phyloP scores from a whole-genome alignment of 53 echinoderm and acorn worm species.

The Mesocentrotus franciscanus region DNA sequence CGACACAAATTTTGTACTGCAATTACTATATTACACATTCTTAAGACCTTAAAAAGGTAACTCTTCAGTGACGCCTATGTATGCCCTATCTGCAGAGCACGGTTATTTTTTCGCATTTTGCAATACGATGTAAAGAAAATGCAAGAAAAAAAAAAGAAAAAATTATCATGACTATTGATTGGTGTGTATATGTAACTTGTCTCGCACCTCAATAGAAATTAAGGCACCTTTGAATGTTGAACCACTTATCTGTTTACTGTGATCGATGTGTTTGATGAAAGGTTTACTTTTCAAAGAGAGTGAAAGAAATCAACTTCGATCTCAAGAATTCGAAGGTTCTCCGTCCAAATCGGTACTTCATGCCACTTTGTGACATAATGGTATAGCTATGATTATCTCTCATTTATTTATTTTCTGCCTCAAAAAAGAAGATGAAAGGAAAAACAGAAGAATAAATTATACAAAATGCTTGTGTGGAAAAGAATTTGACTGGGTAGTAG shows the following conservation, averaged over 20 bases:
- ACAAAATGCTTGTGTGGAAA: neutral
- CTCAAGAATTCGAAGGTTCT: neutral
- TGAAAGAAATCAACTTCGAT: neutral
- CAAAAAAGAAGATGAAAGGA: neutral
- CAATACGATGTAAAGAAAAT: neutral
- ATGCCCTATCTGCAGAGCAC: neutral
- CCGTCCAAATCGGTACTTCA: conserved; percentile 11
- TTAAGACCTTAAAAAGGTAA: neutral
- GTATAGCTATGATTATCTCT: neutral
- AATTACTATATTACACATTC: neutral
- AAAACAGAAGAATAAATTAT: neutral
- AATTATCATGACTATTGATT: neutral
- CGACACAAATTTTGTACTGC: neutral
- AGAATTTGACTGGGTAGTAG: neutral
- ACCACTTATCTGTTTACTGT: neutral
- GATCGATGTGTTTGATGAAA: neutral
- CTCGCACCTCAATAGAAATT: neutral
- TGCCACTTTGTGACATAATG: neutral
- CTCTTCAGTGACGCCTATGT: no score
- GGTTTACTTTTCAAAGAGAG: neutral
- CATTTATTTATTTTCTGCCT: neutral
- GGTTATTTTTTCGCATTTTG: neutral
- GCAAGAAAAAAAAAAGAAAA: neutral
- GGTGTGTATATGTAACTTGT: neutral
- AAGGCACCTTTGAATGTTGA: neutral